These are phyloP conservation scores for Eriosoma lanigerum DNA, from an alignment of 1,140 invertebrate genomes.

Conservation along the genomic window DNA sequence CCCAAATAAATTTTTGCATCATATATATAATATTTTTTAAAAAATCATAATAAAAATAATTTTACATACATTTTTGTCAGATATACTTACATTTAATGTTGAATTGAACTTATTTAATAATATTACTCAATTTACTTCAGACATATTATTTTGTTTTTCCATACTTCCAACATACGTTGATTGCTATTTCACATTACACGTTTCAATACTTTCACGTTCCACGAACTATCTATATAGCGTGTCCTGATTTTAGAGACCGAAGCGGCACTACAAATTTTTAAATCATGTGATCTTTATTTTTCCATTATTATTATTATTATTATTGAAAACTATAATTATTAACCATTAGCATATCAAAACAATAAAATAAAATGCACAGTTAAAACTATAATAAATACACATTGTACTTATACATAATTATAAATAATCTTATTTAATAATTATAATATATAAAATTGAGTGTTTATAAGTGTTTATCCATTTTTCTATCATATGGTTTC, in stretches of 20 bases:
- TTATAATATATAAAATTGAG: neutral
- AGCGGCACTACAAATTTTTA: no score
- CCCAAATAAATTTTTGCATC: slow-evolving; percentile 58
- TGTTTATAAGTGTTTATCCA: neutral
- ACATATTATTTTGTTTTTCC: no score
- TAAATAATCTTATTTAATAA: neutral
- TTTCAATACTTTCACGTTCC: no score
- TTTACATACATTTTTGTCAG: no score
- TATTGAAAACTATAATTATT: neutral
- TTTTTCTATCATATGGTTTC: neutral
- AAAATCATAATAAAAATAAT: neutral
- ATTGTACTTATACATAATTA: neutral
- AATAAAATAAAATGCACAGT: neutral
- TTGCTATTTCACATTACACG: neutral
- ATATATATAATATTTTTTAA: no score
- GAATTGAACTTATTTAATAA: neutral
- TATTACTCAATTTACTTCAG: neutral
- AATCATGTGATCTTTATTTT: no score
- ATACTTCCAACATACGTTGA: neutral
- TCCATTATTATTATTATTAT: no score
- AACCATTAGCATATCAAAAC: neutral
- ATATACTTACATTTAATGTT: no score
- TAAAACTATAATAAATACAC: neutral
- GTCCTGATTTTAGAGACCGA: no score
- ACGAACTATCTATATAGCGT: no score